Conservation (phyloP, 2,113 vertebrate species). For the Sterna hirundo region DNA sequence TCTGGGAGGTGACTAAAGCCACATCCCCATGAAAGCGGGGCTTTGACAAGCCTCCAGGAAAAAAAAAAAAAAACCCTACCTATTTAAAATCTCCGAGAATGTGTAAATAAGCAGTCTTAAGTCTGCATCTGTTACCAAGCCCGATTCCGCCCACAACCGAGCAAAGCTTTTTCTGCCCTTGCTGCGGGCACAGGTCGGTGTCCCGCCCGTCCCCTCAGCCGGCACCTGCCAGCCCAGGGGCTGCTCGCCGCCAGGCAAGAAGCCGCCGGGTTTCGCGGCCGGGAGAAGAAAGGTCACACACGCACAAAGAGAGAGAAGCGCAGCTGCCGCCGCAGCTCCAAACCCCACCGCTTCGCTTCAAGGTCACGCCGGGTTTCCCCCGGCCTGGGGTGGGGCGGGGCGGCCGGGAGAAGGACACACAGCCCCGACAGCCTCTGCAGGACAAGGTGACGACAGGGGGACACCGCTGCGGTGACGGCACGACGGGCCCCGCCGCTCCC, state of each 20-base stretch:
- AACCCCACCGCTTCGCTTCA: not conserved
- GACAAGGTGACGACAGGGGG: not conserved
- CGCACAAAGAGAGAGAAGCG: rapidly evolving
- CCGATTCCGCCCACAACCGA: rapidly evolving
- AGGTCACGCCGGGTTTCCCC: constrained; percentile 2
- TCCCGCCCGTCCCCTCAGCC: not conserved
- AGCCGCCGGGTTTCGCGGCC: not conserved
- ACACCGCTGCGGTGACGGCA: too few relatives aligned
- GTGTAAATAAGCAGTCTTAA: rapidly evolving
- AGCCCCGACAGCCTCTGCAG: not conserved
- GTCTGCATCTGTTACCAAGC: rapidly evolving
- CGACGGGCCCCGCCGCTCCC: not conserved
- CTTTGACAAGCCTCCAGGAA: not conserved
- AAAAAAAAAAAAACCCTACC: not conserved
- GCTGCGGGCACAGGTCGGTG: too few relatives aligned
- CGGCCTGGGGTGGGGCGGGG: not conserved
- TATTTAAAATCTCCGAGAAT: not conserved
- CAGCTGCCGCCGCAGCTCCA: not conserved
- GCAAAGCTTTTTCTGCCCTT: not conserved
- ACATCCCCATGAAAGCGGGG: rapidly evolving
- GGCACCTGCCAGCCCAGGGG: not conserved
- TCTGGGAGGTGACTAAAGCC: not conserved
- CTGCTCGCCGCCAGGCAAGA: not conserved
- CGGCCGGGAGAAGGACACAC: not conserved
- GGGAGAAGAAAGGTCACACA: not conserved